These are phyloP conservation scores for Calidris pygmaea DNA, from an alignment of 2,113 vertebrate genomes.

Conservation along the genomic window DNA sequence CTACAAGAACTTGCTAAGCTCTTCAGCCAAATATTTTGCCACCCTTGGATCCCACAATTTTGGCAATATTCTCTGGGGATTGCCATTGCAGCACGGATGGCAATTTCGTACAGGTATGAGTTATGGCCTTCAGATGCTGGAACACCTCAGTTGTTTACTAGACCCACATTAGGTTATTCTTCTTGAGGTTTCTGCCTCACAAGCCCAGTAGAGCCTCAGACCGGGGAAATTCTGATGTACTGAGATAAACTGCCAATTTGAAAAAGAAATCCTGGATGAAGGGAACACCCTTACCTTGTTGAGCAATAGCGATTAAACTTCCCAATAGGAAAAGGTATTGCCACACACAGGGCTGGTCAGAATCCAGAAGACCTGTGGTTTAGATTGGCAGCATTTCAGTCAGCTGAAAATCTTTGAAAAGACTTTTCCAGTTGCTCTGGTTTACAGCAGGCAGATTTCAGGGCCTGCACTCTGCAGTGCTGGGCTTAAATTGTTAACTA, in stretches of 20 bases:
- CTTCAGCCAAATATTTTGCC: conserved; percentile 76
- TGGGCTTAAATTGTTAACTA: neutral
- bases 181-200: neutral
- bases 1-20: conserved; percentile 76
- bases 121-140: neutral
- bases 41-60: conserved; percentile 69
- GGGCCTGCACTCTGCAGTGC: neutral
- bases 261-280: neutral
- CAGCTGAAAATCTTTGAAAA: neutral
- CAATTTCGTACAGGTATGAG: conserved; percentile 81
- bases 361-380: neutral
- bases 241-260: neutral
- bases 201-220: neutral
- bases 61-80: conserved; percentile 82
- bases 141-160: neutral
- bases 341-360: neutral
- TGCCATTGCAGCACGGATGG: conserved; percentile 87
- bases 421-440: neutral
- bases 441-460: neutral
- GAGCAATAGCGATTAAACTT: neutral
- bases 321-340: neutral
- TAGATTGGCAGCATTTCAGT: neutral
- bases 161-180: neutral
- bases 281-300: neutral
- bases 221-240: neutral